Evolutionary conservation across 2,113 vertebrate species (phyloP).

Genomic region (Phylloscopus whistleri): DNA sequence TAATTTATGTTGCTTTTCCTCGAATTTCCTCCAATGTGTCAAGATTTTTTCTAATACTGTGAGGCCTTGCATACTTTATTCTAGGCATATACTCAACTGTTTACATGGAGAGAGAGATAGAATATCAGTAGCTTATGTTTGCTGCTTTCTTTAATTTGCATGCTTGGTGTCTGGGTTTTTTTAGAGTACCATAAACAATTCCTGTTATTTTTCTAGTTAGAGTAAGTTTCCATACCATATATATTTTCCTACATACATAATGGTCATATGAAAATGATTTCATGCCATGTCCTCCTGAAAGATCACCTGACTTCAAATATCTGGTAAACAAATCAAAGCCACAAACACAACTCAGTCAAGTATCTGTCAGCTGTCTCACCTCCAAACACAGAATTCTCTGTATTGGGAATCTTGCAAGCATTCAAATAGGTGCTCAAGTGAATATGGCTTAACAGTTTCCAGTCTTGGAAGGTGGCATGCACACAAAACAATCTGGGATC

Average conservation of each 20-base stretch:
- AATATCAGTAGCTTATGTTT: background rate
- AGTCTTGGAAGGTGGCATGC: background rate
- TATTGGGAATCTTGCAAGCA: background rate
- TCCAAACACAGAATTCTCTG: background rate
- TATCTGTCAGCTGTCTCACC: background rate
- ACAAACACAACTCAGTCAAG: background rate
- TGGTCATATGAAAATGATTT: background rate
- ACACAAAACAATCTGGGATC: background rate
- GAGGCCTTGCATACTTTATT: constrained; percentile 12
- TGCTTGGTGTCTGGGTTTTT: background rate
- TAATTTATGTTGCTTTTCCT: constrained; percentile 64
- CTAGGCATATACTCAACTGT: background rate
- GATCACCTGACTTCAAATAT: background rate
- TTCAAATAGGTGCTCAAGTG: background rate
- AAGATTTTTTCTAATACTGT: constrained; percentile 15
- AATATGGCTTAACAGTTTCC: background rate
- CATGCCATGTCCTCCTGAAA: background rate
- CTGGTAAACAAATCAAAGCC: background rate
- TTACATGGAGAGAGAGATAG: background rate
- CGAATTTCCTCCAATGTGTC: constrained; percentile 43
- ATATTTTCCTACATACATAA: background rate
- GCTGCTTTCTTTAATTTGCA: background rate
- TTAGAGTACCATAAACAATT: background rate
- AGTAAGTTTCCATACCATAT: background rate
- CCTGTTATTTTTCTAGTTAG: background rate